Evolutionary conservation across 2,797 vertebrate genomes (phyloP).

Genomic region (Miichthys miiuy): DNA sequence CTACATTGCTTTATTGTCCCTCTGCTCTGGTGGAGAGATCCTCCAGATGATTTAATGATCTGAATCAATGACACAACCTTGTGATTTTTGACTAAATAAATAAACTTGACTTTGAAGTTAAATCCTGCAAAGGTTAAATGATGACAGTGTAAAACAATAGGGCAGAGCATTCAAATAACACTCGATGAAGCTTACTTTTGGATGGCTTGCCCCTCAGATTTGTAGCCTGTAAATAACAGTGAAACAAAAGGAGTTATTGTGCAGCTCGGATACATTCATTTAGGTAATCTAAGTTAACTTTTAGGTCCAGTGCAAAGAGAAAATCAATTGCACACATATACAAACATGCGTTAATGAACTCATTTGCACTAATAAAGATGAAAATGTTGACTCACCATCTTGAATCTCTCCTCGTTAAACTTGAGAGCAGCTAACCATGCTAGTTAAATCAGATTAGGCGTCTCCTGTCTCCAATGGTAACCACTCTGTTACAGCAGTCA

Average conservation of each 20-base stretch:
- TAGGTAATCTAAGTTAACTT: too few species aligned
- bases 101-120: neutral
- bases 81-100: neutral
- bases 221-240: slow-evolving; percentile 76
- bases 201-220: slow-evolving; percentile 80
- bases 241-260: slow-evolving; percentile 9
- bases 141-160: too few species aligned
- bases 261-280: neutral
- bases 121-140: neutral
- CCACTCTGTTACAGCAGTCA: slow-evolving; percentile 18
- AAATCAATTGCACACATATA: neutral
- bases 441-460: slow-evolving; percentile 69
- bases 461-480: slow-evolving; percentile 78
- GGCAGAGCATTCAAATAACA: neutral
- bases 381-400: slow-evolving; percentile 72
- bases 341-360: neutral
- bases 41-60: neutral
- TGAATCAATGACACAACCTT: neutral
- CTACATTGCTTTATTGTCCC: neutral
- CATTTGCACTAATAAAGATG: neutral
- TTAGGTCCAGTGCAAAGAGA: neutral
- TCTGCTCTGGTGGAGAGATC: neutral
- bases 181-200: slow-evolving; percentile 79
- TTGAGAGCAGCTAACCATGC: slow-evolving; percentile 17
- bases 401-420: slow-evolving; percentile 16